Evolutionary conservation across 92 coral and sea anemone genomes (phyloP).

Genomic region (Parazoanthus atlanticus): DNA sequence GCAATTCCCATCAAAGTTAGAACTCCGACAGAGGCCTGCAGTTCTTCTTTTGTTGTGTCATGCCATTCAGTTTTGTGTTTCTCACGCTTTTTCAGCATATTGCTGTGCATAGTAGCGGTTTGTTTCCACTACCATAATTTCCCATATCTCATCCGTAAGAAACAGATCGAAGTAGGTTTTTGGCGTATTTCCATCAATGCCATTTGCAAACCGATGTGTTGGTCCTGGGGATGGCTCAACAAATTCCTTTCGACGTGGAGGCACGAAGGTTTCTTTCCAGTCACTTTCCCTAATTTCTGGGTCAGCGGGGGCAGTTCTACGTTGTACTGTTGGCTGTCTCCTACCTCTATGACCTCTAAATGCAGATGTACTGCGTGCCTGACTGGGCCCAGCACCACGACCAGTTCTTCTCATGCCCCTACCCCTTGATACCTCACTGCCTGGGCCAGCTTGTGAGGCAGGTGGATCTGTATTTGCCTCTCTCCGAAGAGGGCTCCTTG

Average conservation of each 20-base stretch:
- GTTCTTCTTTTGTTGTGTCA: slow-evolving; percentile 16
- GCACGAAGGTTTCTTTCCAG: background rate
- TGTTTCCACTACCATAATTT: background rate
- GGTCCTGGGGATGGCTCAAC: background rate
- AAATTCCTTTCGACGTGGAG: background rate
- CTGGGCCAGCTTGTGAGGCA: slow-evolving; percentile 6
- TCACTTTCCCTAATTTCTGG: background rate
- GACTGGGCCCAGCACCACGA: background rate
- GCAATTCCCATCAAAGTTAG: background rate
- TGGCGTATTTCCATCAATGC: background rate
- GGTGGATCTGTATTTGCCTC: slow-evolving; percentile 10
- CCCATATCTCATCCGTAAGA: background rate
- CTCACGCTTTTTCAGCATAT: background rate
- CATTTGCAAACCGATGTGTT: slow-evolving; percentile 14
- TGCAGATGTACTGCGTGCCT: background rate
- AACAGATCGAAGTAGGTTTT: background rate
- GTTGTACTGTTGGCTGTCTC: slow-evolving; percentile 6
- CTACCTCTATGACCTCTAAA: slow-evolving; percentile 3
- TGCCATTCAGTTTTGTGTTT: slow-evolving; percentile 20
- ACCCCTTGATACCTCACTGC: slow-evolving; percentile 24
- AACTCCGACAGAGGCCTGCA: slow-evolving; percentile 1
- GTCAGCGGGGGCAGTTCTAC: background rate
- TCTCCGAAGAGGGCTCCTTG: slow-evolving; percentile 13
- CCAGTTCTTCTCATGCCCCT: slow-evolving; percentile 13
- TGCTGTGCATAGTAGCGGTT: background rate